These are phyloP conservation scores for Reticulitermes lucifugus DNA, from an alignment of 2,888 invertebrate genomes.

Conservation along the genomic window DNA sequence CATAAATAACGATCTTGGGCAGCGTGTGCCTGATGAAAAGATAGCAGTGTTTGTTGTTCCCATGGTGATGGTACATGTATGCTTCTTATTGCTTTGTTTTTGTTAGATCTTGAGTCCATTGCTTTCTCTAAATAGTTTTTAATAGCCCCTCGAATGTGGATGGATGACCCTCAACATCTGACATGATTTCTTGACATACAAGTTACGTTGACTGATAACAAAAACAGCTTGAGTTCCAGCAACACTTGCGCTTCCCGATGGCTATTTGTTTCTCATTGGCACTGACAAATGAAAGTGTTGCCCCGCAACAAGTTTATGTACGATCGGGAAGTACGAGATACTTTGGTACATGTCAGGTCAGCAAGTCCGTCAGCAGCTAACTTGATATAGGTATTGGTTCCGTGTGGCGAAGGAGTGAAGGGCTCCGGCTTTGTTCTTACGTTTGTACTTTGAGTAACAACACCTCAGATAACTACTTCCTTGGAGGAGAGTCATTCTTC, in stretches of 20 bases:
- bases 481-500: too few relatives aligned
- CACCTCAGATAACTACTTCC: too few relatives aligned
- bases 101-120: not conserved
- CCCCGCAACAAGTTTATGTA: constrained; percentile 12
- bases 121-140: constrained; percentile 36
- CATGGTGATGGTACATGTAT: not conserved
- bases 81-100: too few relatives aligned
- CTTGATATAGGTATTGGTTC: not conserved
- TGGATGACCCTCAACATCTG: constrained; percentile 23
- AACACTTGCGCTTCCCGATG: constrained; percentile 24
- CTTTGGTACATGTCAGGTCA: not conserved
- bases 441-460: too few relatives aligned
- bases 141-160: constrained; percentile 34
- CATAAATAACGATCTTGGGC: constrained; percentile 15
- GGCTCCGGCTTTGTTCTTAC: too few relatives aligned
- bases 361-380: not conserved
- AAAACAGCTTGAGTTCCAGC: not conserved
- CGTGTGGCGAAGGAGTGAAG: too few relatives aligned
- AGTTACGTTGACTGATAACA: constrained; percentile 35
- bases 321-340: not conserved
- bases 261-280: constrained; percentile 41
- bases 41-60: constrained; percentile 3
- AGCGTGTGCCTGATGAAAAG: not conserved
- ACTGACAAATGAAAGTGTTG: constrained; percentile 41
- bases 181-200: constrained; percentile 30